Conservation (phyloP, 37 sponge, comb jelly and placozoan species). For the Cladorhizidae sp. region DNA sequence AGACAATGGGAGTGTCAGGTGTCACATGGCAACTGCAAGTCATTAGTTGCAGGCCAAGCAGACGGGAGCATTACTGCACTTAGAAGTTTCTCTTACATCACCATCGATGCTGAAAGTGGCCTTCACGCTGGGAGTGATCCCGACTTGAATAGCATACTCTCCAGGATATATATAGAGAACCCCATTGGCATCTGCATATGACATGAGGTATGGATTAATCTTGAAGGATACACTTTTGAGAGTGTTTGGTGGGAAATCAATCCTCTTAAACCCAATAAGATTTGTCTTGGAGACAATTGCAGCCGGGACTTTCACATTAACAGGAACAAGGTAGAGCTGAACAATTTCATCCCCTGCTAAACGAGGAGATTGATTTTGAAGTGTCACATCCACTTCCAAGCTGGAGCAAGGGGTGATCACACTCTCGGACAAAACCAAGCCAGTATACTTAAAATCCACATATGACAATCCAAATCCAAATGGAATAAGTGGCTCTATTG, state of each 20-base stretch:
- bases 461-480: slow-evolving; percentile 66
- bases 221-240: not conserved
- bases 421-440: not conserved
- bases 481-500: slow-evolving; percentile 20
- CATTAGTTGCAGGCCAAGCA: too few relatives aligned
- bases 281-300: too few relatives aligned
- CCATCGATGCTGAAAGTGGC: too few relatives aligned
- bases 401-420: slow-evolving; percentile 35
- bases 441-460: slow-evolving; percentile 38
- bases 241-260: not conserved
- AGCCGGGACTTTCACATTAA: too few relatives aligned
- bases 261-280: slow-evolving; percentile 57
- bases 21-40: too few relatives aligned
- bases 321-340: slow-evolving; percentile 62
- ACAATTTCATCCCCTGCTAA: slow-evolving; percentile 61
- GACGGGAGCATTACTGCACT: too few relatives aligned
- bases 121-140: too few relatives aligned
- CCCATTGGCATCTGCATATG: slow-evolving; percentile 52
- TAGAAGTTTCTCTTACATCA: too few relatives aligned
- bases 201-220: slow-evolving; percentile 47
- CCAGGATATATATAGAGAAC: slow-evolving; percentile 52
- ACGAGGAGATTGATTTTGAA: slow-evolving; percentile 41
- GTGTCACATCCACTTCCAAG: slow-evolving; percentile 28
- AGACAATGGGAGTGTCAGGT: too few relatives aligned
- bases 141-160: slow-evolving; percentile 27